Conservation (phyloP, 2,797 vertebrate genomes). For the Distichodus sexfasciatus region DNA sequence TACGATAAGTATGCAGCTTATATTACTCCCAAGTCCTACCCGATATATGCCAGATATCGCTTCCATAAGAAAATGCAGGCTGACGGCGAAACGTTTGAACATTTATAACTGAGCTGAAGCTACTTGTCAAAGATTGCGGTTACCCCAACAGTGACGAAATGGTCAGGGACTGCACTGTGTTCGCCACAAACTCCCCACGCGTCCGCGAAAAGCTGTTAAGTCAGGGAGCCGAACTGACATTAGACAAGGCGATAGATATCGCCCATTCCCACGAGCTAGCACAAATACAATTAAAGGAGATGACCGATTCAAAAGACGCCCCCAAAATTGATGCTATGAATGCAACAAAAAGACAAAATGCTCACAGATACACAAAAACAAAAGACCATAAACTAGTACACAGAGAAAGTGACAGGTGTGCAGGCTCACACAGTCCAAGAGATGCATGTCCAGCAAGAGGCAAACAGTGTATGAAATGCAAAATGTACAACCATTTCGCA, state of each 20-base stretch:
- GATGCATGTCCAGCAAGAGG: background rate
- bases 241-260: no score
- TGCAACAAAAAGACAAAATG: no score
- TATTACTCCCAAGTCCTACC: background rate
- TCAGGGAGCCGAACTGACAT: no score
- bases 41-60: background rate
- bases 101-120: background rate
- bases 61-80: background rate
- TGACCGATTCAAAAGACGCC: no score
- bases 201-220: no score
- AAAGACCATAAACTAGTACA: background rate
- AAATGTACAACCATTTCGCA: slow-evolving; percentile 4
- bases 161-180: background rate
- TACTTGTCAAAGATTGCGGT: background rate
- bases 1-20: background rate
- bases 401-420: background rate
- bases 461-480: background rate
- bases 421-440: background rate
- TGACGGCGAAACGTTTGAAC: background rate
- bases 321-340: no score
- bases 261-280: no score
- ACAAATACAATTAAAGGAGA: no score
- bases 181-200: no score
- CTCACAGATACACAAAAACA: no score
- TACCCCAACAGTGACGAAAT: background rate